phyloP scores from a whole-genome alignment of 2,797 vertebrate genomes.

The Nannoperca obscura region DNA sequence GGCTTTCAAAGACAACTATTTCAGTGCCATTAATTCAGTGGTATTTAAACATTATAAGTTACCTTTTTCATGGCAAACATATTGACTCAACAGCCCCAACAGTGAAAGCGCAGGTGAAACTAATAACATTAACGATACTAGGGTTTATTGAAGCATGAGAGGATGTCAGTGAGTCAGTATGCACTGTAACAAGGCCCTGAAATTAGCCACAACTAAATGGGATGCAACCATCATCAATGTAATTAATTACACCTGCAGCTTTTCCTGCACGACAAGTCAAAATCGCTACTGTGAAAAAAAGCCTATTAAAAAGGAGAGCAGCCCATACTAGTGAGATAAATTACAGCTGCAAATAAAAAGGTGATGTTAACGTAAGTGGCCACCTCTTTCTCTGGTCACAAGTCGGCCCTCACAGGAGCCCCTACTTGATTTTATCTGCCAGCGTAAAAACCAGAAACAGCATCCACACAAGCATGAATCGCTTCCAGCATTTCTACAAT shows the following conservation, averaged over 20 bases:
- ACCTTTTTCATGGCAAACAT: neutral
- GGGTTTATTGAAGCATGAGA: slow-evolving; percentile 26
- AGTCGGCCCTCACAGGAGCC: neutral
- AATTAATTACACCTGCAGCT: slow-evolving; percentile 28
- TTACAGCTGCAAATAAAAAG: slow-evolving; percentile 21
- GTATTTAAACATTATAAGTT: neutral
- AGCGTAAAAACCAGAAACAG: slow-evolving; percentile 5
- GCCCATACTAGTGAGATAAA: slow-evolving; percentile 7
- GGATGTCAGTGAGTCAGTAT: neutral
- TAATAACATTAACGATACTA: slow-evolving; percentile 12
- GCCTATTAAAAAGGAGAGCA: slow-evolving; percentile 7
- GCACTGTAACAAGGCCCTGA: neutral
- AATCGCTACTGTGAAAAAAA: slow-evolving; percentile 12
- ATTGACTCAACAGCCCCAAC: neutral
- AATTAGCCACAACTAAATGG: slow-evolving; percentile 11
- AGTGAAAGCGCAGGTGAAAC: slow-evolving; percentile 17
- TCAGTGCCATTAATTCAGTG: neutral
- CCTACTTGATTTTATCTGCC: slow-evolving; percentile 18
- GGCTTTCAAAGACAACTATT: neutral
- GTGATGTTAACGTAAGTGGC: slow-evolving; percentile 16
- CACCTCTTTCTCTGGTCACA: slow-evolving; percentile 18
- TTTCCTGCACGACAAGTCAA: slow-evolving; percentile 27
- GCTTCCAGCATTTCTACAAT: slow-evolving; percentile 19
- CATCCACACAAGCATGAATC: slow-evolving; percentile 12
- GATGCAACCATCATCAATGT: slow-evolving; percentile 22